A percentile compares a stretch with the other conserved stretches of the same genome.
Conservation (phyloP, 2,888 invertebrate species). For the Nephrotoma appendiculata region DNA sequence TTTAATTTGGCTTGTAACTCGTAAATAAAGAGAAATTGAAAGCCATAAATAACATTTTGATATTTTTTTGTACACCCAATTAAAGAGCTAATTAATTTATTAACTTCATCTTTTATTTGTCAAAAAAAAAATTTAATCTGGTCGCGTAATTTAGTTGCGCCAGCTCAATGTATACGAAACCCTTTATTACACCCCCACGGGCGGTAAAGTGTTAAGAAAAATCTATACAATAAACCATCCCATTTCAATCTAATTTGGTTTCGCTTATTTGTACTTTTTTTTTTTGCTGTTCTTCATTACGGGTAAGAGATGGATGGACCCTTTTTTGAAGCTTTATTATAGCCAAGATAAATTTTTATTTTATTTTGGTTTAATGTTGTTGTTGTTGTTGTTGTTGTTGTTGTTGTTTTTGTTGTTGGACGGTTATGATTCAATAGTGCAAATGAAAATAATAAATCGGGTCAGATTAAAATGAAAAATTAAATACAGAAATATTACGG, state of each 20-base stretch:
- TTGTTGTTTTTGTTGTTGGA: neutral
- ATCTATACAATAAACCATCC: neutral
- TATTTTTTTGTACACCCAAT: neutral
- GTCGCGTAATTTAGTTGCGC: neutral
- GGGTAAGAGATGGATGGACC: neutral
- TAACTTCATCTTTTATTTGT: neutral
- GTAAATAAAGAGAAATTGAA: neutral
- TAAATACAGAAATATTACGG: neutral
- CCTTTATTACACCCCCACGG: neutral
- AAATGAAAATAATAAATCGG: neutral
- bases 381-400: too few species aligned
- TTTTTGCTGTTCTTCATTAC: neutral
- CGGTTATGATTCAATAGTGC: neutral
- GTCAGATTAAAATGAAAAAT: neutral
- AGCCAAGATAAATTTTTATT: neutral
- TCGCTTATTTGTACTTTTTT: neutral
- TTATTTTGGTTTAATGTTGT: neutral
- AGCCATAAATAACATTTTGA: neutral
- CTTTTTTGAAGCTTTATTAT: neutral
- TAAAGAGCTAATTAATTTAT: neutral
- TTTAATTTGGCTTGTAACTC: neutral
- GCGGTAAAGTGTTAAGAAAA: neutral
- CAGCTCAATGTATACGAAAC: neutral
- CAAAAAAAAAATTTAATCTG: neutral
- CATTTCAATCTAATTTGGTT: neutral